A percentile compares a stretch with the other conserved stretches of the same genome.
phyloP scores from a whole-genome alignment of 2,797 vertebrate species.

The Schizothorax lantsangensis region DNA sequence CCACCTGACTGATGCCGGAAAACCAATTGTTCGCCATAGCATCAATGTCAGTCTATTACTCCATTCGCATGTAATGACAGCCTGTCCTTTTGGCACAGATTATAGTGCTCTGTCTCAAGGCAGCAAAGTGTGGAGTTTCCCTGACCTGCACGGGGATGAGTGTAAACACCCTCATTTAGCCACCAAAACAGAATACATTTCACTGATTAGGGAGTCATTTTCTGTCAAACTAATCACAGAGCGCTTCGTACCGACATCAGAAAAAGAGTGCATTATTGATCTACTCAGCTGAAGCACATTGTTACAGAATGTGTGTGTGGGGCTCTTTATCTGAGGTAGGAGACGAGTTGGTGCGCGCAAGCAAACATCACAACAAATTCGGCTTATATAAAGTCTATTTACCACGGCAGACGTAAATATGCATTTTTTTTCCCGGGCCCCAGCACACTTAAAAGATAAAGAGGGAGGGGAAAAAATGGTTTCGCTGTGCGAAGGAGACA shows the following conservation, averaged over 20 bases:
- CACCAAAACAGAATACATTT: constrained; percentile 75
- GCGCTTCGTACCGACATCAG: constrained; percentile 57
- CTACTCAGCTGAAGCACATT: constrained; percentile 52
- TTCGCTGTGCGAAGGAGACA: constrained; percentile 9
- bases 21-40: constrained; percentile 84
- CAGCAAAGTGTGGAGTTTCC: constrained; percentile 77
- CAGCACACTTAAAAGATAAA: constrained; percentile 42
- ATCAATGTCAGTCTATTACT: constrained; percentile 85
- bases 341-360: constrained; percentile 5
- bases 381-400: constrained; percentile 40
- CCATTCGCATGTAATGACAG: constrained; percentile 81
- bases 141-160: constrained; percentile 71
- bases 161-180: constrained; percentile 75
- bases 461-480: constrained; percentile 24
- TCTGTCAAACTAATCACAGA: constrained; percentile 69
- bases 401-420: constrained; percentile 38
- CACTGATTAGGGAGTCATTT: constrained; percentile 67
- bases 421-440: not conserved
- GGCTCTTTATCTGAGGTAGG: constrained; percentile 28
- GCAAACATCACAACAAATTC: constrained; percentile 45
- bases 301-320: constrained; percentile 42
- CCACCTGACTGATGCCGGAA: constrained; percentile 81
- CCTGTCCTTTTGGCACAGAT: constrained; percentile 78
- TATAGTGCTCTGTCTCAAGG: constrained; percentile 79
- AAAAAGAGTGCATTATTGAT: constrained; percentile 71